Percentiles rank a stretch among this genome's conserved stretches.
These are phyloP conservation scores for Pilophorus perplexus DNA, from an alignment of 2,888 invertebrate genomes.

Conservation along the genomic window DNA sequence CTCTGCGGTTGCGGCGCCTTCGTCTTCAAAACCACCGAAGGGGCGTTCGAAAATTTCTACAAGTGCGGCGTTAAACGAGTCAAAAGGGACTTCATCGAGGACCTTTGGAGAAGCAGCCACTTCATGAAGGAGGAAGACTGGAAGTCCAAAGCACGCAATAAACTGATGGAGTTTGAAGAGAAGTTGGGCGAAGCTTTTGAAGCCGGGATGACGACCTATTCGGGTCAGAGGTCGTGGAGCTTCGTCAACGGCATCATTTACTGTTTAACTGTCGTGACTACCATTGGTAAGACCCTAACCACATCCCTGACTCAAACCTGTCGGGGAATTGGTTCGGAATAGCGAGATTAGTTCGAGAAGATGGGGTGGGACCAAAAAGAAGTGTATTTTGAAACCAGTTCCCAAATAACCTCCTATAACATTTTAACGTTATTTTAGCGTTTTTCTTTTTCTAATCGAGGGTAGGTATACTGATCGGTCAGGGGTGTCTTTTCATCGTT, in stretches of 20 bases:
- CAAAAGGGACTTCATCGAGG: slow-evolving; percentile 80
- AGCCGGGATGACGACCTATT: slow-evolving; percentile 77
- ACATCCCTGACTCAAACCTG: too few species aligned
- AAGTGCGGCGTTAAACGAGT: slow-evolving; percentile 85
- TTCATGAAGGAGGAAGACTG: slow-evolving; percentile 83
- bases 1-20: slow-evolving; percentile 77
- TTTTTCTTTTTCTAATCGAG: too few species aligned
- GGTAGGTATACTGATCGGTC: too few species aligned
- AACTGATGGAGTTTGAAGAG: slow-evolving; percentile 79
- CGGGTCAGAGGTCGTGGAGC: slow-evolving; percentile 82
- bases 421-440: too few species aligned
- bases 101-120: slow-evolving; percentile 77
- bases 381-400: too few species aligned
- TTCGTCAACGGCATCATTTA: slow-evolving; percentile 82
- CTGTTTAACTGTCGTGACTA: slow-evolving; percentile 81
- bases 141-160: slow-evolving; percentile 79
- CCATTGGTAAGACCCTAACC: slow-evolving; percentile 81
- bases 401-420: too few species aligned
- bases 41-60: slow-evolving; percentile 78
- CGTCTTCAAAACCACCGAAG: slow-evolving; percentile 78
- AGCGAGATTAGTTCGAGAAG: too few species aligned
- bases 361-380: too few species aligned
- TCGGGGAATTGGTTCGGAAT: too few species aligned
- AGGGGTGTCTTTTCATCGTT: too few species aligned
- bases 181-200: slow-evolving; percentile 80